phyloP scores from a whole-genome alignment of 2,888 invertebrate species.

The Philereme transversata region DNA sequence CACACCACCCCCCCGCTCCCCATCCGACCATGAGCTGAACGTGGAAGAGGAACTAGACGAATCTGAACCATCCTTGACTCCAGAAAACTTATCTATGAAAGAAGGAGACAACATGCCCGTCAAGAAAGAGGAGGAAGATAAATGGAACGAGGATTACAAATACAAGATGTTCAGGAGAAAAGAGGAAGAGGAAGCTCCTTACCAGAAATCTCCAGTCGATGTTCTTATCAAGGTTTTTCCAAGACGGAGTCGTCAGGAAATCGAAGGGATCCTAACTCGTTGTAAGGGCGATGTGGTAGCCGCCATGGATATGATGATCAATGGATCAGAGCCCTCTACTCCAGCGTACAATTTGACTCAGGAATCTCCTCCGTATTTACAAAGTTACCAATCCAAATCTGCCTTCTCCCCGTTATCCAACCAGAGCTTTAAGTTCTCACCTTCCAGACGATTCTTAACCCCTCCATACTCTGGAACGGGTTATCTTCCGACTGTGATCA shows the following conservation, averaged over 20 bases:
- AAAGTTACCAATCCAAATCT: constrained; percentile 85
- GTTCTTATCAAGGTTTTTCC: constrained; percentile 95
- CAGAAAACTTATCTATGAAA: constrained; percentile 92
- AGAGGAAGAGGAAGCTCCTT: constrained; percentile 57
- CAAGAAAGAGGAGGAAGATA: constrained; percentile 78
- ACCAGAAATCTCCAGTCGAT: constrained; percentile 91
- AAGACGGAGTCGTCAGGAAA: constrained; percentile 92
- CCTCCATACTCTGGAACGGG: constrained; percentile 94
- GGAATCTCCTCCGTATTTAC: constrained; percentile 74
- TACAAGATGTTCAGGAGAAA: constrained; percentile 73
- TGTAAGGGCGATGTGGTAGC: constrained; percentile 95
- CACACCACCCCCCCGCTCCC: constrained; percentile 74
- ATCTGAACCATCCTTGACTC: constrained; percentile 85
- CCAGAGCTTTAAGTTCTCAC: constrained; percentile 85
- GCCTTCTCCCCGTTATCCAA: constrained; percentile 90
- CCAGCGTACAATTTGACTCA: constrained; percentile 68
- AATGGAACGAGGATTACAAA: constrained; percentile 75
- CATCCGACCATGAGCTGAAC: constrained; percentile 80
- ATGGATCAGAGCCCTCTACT: constrained; percentile 77
- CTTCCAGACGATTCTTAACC: constrained; percentile 90
- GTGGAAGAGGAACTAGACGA: constrained; percentile 84
- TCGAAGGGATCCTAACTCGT: constrained; percentile 92
- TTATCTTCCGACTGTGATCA: constrained; percentile 91
- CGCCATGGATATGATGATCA: constrained; percentile 95
- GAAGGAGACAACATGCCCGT: constrained; percentile 82